phyloP scores from a whole-genome alignment of 2,888 invertebrate genomes.

The Agrypnus murinus region DNA sequence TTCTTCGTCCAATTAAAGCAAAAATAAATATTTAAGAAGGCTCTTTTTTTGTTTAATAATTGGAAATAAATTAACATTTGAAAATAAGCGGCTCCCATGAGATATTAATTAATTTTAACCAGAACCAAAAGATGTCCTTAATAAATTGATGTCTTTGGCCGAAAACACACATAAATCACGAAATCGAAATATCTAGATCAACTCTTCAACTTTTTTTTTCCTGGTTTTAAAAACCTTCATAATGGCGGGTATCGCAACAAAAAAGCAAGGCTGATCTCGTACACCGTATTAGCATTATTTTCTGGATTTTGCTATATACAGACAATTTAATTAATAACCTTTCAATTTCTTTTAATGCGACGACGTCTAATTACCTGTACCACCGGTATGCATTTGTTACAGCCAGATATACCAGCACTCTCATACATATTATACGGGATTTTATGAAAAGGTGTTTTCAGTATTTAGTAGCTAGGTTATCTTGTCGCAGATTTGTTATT shows the following conservation, averaged over 20 bases:
- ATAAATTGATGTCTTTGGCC: too few species aligned
- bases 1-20: too few species aligned
- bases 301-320: conserved; percentile 36
- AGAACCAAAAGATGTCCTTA: too few species aligned
- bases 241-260: background rate
- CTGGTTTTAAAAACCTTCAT: conserved; percentile 18
- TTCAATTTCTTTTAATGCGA: conserved; percentile 18
- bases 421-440: background rate
- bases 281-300: conserved; percentile 30
- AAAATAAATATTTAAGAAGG: too few species aligned
- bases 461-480: background rate
- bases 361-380: conserved; percentile 23
- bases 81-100: too few species aligned
- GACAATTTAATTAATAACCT: conserved; percentile 36
- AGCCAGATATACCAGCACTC: too few species aligned
- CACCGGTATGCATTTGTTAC: conserved; percentile 24
- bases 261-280: conserved; percentile 19
- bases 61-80: too few species aligned
- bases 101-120: too few species aligned
- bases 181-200: conserved; percentile 7
- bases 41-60: too few species aligned
- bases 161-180: background rate
- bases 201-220: background rate
- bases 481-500: conserved; percentile 21
- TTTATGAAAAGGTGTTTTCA: background rate